Evolutionary conservation across 1,140 invertebrate genomes (phyloP).

Genomic region (Chymomyza costata): DNA sequence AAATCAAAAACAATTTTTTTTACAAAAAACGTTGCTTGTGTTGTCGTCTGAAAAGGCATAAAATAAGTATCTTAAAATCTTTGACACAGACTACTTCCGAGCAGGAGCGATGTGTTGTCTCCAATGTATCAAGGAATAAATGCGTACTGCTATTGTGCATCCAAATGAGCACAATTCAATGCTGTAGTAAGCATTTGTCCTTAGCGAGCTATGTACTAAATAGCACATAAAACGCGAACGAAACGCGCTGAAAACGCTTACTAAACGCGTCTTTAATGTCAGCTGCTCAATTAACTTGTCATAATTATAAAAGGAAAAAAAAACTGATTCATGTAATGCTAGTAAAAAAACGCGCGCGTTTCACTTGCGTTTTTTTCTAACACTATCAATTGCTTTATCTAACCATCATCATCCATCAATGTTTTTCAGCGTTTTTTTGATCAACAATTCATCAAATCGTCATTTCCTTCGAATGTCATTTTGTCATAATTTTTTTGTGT

Average conservation of each 20-base stretch:
- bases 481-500: slow-evolving; percentile 34
- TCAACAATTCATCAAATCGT: slow-evolving; percentile 40
- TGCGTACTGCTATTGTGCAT: too few species aligned
- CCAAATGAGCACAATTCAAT: background rate
- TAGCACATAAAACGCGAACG: slow-evolving; percentile 12
- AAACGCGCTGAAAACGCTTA: slow-evolving; percentile 9
- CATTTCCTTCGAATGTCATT: slow-evolving; percentile 13
- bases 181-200: slow-evolving; percentile 22
- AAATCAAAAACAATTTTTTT: too few species aligned
- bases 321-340: too few species aligned
- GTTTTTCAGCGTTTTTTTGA: slow-evolving; percentile 6
- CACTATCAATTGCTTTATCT: slow-evolving; percentile 24
- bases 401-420: slow-evolving; percentile 30
- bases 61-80: too few species aligned
- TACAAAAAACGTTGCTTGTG: too few species aligned
- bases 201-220: slow-evolving; percentile 26
- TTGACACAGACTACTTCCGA: too few species aligned
- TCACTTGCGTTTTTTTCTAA: too few species aligned
- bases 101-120: too few species aligned
- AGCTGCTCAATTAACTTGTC: too few species aligned
- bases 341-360: slow-evolving; percentile 7
- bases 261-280: slow-evolving; percentile 1
- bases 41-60: too few species aligned
- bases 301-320: too few species aligned
- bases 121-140: too few species aligned